Evolutionary conservation across 2,797 vertebrate genomes (phyloP), one percentile per base, ranked within the genome.

Genomic region (Gouania willdenowi): DNA sequence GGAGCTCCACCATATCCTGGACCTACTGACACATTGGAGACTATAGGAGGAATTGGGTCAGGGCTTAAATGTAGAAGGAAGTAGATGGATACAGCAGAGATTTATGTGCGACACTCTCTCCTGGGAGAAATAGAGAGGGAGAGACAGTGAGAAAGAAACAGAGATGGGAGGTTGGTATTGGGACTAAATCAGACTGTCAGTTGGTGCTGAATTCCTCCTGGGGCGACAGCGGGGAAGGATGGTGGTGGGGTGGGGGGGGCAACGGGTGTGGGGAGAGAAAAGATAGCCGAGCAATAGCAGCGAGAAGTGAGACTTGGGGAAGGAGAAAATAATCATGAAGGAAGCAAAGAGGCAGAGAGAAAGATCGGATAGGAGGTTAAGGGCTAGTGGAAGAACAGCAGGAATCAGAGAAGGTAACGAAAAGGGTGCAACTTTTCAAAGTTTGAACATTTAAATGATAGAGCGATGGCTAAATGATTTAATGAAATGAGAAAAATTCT

Each of bases 141-240:
- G 59, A 68, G 64, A 70, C 58, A 62, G 27, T 41, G 52, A 30
- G 53, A 55, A 63, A 59, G 54, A 60, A 36, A 51, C 63, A 75
- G 68, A 65, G 75, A 76, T 60, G 55, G 64, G 66, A 71, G 61
- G 61, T 76, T 70, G 66, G 61, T 66, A 77, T 67, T 72, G 65
- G 70, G 69, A 70, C 65, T 79, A 75, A 81, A 79, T 81, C 75
- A 79, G 72, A 79, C 62, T 81, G 78, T 79, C 72, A 79, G 62
- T 79, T 55, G 60, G 67, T 66, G 66, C 63, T 52, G 73, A 47
- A 75, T 71, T 75, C 68, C 59, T 73, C 74, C 76, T 68, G 44
- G 67, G 76, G 74, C 71, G 53, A 65, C 58, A 51, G 49, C 65
- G 36, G n/a, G 39, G 41, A 42, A 41, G 16, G 26, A 33, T 26